Evolutionary conservation across 2,888 invertebrate species (phyloP), one percentile per base, ranked within the genome.

Genomic region (Idaea biselata): DNA sequence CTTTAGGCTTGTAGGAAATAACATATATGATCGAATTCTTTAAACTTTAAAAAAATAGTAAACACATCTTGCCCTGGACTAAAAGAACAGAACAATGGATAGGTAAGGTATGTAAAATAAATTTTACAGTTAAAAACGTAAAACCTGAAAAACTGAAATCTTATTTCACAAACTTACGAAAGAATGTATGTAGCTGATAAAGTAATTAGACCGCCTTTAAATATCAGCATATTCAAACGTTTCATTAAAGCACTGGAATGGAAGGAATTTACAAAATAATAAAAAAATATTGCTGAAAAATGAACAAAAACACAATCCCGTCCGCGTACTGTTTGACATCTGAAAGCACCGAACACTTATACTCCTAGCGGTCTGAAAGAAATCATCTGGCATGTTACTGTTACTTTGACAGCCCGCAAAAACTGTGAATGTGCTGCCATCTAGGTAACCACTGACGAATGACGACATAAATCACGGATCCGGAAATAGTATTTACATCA

Each of bases 161-260:
- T 44, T 61, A 25, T 25, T 25, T 25, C 1, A 25, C 1, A 25
- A 74, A 91, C 91, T 91, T 82, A 92, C 91, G 90, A 86, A 66
- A 88, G 68, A 70, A 90, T 82, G 66, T 83, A 91, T 8, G 91
- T 88, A 64, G 87, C 83, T 62, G 85, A 78, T 70, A 92, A 79
- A 73, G 87, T 74, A 67, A 91, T 76, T 68, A 89, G 68, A 33
- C 84, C 89, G 81, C 88, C 85, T 78, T 85, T 89, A 79, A 90
- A 91, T 79, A 90, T 80, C 78, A 88, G 84, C 91, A 92, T 91
- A 82, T 79, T 88, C 80, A 55, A 60, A 59, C 69, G 68, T 69
- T 62, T 31, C 57, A 61, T 14, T 66, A 73, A 69, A 75, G 58
- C 44, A 44, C 44, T 44, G 44, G 44, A 44, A 44, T 44, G 11